phyloP scores from a whole-genome alignment of 92 coral and sea anemone genomes.

The Phenganax stokvisi region DNA sequence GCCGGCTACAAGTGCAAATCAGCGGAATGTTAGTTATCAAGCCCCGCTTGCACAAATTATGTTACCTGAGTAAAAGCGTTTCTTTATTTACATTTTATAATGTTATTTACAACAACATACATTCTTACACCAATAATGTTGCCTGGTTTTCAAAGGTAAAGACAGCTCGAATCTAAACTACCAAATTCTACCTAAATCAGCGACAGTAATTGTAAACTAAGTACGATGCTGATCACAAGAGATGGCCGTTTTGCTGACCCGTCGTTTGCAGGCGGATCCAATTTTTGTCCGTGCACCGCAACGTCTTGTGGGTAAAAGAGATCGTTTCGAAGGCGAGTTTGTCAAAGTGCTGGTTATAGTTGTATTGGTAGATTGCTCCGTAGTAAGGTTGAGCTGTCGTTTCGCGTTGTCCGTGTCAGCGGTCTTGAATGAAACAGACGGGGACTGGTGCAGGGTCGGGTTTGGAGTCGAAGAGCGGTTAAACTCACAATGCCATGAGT shows the following conservation, averaged over 20 bases:
- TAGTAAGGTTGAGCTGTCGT: constrained; percentile 49
- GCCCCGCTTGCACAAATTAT: too few relatives aligned
- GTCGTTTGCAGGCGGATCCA: constrained; percentile 72
- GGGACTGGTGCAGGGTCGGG: constrained; percentile 14
- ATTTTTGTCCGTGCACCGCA: constrained; percentile 74
- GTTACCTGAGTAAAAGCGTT: too few relatives aligned
- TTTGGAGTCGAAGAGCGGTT: constrained; percentile 33
- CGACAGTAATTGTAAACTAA: not conserved
- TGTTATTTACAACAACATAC: too few relatives aligned
- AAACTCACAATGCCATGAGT: constrained; percentile 24
- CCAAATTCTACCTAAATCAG: not conserved
- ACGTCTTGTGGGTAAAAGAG: constrained; percentile 34
- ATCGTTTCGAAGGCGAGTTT: constrained; percentile 49
- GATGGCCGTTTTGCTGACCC: constrained; percentile 55
- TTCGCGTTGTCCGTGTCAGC: constrained; percentile 40
- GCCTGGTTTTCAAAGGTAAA: too few relatives aligned
- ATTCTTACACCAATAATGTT: too few relatives aligned
- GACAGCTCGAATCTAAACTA: too few relatives aligned
- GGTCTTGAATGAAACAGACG: constrained; percentile 20
- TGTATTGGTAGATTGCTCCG: constrained; percentile 53
- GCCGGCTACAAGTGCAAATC: too few relatives aligned
- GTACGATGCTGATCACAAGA: constrained; percentile 60
- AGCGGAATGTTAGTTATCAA: too few relatives aligned
- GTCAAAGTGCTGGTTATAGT: constrained; percentile 46
- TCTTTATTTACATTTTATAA: too few relatives aligned